phyloP scores from a whole-genome alignment of 2,797 vertebrate genomes.

The Megalops cyprinoides region DNA sequence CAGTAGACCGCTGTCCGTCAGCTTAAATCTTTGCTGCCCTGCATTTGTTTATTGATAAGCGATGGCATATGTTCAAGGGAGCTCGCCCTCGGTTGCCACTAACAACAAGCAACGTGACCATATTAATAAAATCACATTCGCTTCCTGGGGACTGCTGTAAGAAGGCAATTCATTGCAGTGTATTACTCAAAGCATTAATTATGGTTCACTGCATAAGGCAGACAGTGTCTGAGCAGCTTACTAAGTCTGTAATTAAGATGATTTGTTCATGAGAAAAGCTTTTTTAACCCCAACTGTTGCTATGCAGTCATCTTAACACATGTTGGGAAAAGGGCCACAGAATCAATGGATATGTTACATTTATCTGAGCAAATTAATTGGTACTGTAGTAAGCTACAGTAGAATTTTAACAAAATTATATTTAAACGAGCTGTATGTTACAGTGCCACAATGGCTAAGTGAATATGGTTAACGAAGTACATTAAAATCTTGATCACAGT shows the following conservation, averaged over 20 bases:
- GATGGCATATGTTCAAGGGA: constrained; percentile 50
- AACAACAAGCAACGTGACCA: neutral
- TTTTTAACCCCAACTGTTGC: too few relatives aligned
- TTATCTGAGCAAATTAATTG: neutral
- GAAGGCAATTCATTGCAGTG: constrained; percentile 18
- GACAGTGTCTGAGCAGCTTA: neutral
- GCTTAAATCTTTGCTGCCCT: constrained; percentile 48
- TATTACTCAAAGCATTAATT: constrained; percentile 28
- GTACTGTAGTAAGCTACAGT: neutral
- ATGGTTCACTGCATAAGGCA: neutral
- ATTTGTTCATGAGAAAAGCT: neutral
- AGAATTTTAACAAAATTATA: too few relatives aligned
- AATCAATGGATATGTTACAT: neutral
- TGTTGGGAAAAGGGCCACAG: neutral
- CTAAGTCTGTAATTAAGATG: neutral
- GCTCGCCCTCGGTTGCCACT: constrained; percentile 36
- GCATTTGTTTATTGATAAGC: constrained; percentile 48
- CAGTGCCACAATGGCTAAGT: too few relatives aligned
- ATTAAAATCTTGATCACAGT: too few relatives aligned
- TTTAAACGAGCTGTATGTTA: too few relatives aligned
- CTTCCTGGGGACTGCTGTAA: constrained; percentile 11
- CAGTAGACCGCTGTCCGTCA: constrained; percentile 64
- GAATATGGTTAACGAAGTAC: too few relatives aligned
- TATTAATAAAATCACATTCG: constrained; percentile 2
- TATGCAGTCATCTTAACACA: neutral